These are phyloP conservation scores for Dendropsophus ebraccatus DNA, from an alignment of 2,113 vertebrate species.

Conservation along the genomic window DNA sequence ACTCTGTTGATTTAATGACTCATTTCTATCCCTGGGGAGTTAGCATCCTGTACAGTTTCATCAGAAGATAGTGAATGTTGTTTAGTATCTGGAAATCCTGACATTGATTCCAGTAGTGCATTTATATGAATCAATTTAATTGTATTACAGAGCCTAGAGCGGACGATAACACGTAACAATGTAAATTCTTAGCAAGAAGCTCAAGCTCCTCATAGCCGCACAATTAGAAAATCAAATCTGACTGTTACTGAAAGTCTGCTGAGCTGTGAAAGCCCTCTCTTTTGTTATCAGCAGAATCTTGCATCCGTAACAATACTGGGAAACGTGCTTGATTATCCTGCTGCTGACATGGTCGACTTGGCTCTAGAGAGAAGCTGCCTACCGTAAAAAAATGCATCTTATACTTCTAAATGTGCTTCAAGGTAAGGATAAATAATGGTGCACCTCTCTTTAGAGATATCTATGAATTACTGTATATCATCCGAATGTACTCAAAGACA, in stretches of 20 bases:
- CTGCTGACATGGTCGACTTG: constrained; percentile 55
- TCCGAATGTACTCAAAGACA: neutral
- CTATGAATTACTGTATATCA: neutral
- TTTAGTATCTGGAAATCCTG: constrained; percentile 50
- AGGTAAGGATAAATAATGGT: constrained; percentile 31
- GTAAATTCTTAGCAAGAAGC: constrained; percentile 54
- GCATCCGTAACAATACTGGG: constrained; percentile 56
- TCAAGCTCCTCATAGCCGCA: constrained; percentile 46
- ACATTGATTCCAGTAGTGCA: constrained; percentile 50
- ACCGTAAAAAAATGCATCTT: constrained; percentile 39
- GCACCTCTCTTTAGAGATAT: neutral
- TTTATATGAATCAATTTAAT: constrained; percentile 59
- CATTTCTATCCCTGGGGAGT: constrained; percentile 22
- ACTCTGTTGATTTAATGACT: constrained; percentile 35
- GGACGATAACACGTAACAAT: constrained; percentile 53
- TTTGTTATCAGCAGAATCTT: constrained; percentile 59
- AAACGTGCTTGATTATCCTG: constrained; percentile 54
- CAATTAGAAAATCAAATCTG: constrained; percentile 60
- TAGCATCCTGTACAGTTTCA: constrained; percentile 4
- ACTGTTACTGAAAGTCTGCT: constrained; percentile 59
- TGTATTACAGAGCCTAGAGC: constrained; percentile 59
- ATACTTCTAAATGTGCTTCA: constrained; percentile 47
- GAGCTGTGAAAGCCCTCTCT: constrained; percentile 57
- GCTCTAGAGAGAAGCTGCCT: constrained; percentile 45
- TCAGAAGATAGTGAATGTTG: constrained; percentile 33